Evolutionary conservation across 2,888 invertebrate species (phyloP), one percentile per base, ranked within the genome.

Genomic region (Cynaeus angustus): DNA sequence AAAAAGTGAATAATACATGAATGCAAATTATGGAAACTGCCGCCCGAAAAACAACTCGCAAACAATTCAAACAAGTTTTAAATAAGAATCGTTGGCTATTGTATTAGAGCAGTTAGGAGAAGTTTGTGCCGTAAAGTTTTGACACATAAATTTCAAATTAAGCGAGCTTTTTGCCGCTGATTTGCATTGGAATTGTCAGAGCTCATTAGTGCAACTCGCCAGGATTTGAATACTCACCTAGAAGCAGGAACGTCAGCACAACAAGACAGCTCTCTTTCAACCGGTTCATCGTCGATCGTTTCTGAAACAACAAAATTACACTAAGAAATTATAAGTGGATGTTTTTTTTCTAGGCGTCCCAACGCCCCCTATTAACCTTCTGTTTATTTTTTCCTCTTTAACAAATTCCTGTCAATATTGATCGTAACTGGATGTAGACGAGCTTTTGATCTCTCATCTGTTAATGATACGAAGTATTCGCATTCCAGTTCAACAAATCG

Each of bases 251-350:
- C 61, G 66, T 37, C 45, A 72, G 46, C 52, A 33, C 3, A 7
- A 67, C 68, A 30, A 71, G 64, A 45, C 73, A 66, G 65, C 59
- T 70, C 56, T 68, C 70, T 65, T 66, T 74, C 56, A 71, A 72
- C 53, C 68, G 68, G 53, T 55, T 61, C 75, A 74, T 74, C 68
- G n/a, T n/a, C n/a, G n/a, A n/a, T n/a, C n/a, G n/a, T n/a, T n/a
- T 72, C 71, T 75, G 26, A 8, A 48, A 48, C n/a, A n/a, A 48
- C 1, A 48, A 13, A 7, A 16, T n/a, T 21, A 21, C 21, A 21
- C 21, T 21, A 3, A n/a, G 21, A 21, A 3, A 21, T 4, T 21
- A 21, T 21, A 4, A 21, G 21, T 21, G 4, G 21, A 21, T 3
- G n/a, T n/a, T n/a, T n/a, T 21, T 21, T 21, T 21, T 21, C 1